Evolutionary conservation across 2,888 invertebrate species (phyloP).

Genomic region (Gymnosoma rotundatum): DNA sequence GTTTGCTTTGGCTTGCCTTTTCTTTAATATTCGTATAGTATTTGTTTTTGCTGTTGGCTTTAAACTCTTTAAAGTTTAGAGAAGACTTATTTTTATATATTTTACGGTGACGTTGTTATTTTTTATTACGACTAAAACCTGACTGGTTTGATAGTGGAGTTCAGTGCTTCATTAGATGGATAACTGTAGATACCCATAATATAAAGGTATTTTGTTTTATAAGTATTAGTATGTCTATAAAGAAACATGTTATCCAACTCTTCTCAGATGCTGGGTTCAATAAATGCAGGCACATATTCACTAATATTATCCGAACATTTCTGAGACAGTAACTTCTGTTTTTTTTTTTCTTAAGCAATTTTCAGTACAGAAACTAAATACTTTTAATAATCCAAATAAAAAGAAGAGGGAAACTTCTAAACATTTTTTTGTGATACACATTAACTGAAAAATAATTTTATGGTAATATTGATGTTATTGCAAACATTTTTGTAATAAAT

Average conservation of each 20-base stretch:
- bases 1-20: slow-evolving; percentile 43
- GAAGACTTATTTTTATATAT: slow-evolving; percentile 35
- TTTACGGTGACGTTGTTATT: slow-evolving; percentile 30
- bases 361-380: not conserved
- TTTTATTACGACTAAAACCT: slow-evolving; percentile 24
- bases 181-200: slow-evolving; percentile 51
- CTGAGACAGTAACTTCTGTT: not conserved
- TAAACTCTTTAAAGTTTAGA: not conserved
- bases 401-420: not conserved
- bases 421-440: slow-evolving; percentile 4
- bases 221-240: not conserved
- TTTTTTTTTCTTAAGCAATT: not conserved
- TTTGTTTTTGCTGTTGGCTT: not conserved
- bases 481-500: slow-evolving; percentile 13
- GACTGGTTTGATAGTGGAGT: slow-evolving; percentile 58
- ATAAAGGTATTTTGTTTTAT: slow-evolving; percentile 20
- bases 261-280: slow-evolving; percentile 49
- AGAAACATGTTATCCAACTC: slow-evolving; percentile 52
- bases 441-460: not conserved
- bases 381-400: not conserved
- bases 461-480: slow-evolving; percentile 19
- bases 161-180: slow-evolving; percentile 62
- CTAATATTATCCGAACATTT: not conserved
- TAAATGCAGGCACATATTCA: slow-evolving; percentile 5
- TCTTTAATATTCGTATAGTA: slow-evolving; percentile 36